phyloP scores from a whole-genome alignment of 2,888 invertebrate species.

The Dasypogon diadema region DNA sequence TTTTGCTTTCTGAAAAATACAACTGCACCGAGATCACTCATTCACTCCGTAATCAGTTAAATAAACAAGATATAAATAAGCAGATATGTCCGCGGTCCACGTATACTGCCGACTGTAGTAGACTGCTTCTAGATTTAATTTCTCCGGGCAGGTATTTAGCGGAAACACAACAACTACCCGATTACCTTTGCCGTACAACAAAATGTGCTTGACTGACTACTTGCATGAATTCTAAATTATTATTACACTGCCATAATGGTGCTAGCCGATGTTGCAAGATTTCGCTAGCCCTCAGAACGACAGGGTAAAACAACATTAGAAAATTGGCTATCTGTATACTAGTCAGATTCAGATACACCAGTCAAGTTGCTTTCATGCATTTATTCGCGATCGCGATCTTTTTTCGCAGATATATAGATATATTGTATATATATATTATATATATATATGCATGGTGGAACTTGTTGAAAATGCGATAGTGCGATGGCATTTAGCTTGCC shows the following conservation, averaged over 20 bases:
- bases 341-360: neutral
- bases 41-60: conserved; percentile 42
- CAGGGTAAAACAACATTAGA: neutral
- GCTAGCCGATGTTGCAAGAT: conserved; percentile 16
- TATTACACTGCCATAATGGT: conserved; percentile 20
- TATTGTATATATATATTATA: no score
- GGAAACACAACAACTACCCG: conserved; percentile 26
- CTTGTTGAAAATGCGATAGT: neutral
- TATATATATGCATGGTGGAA: neutral
- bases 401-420: no score
- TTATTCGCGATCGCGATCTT: neutral
- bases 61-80: conserved; percentile 48
- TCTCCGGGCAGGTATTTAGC: conserved; percentile 43
- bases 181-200: conserved; percentile 21
- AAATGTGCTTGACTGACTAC: conserved; percentile 34
- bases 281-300: conserved; percentile 1
- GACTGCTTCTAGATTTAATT: conserved; percentile 29
- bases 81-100: conserved; percentile 10
- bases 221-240: conserved; percentile 41
- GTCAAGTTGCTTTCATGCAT: neutral
- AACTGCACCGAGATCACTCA: conserved; percentile 33
- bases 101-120: neutral
- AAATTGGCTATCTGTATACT: neutral
- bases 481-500: neutral
- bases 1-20: conserved; percentile 23